These are phyloP conservation scores for Spodoptera frugiperda DNA, from an alignment of 1,140 invertebrate species.

Conservation along the genomic window DNA sequence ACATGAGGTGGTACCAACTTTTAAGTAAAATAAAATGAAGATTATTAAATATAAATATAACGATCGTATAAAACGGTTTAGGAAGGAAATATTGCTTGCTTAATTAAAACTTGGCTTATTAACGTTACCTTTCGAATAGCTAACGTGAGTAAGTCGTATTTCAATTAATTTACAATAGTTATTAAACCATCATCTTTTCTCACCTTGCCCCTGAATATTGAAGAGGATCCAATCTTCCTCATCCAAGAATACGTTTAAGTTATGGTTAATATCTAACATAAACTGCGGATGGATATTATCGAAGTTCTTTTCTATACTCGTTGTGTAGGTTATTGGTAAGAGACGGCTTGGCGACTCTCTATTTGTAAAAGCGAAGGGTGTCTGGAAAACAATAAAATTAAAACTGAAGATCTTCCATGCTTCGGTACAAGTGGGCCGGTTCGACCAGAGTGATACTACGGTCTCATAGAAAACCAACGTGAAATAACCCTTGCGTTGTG, in stretches of 20 bases:
- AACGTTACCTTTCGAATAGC: no score
- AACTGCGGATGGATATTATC: slow-evolving; percentile 55
- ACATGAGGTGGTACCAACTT: no score
- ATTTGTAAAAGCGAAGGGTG: slow-evolving; percentile 65
- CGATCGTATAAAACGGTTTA: neutral
- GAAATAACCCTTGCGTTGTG: no score
- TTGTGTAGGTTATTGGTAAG: slow-evolving; percentile 74
- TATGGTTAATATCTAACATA: slow-evolving; percentile 58
- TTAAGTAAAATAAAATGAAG: no score
- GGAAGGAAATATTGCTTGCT: no score
- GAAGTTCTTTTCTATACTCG: slow-evolving; percentile 67
- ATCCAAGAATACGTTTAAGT: slow-evolving; percentile 62
- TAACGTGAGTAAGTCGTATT: no score
- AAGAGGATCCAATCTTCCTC: slow-evolving; percentile 88
- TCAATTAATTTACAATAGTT: neutral
- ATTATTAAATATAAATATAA: neutral
- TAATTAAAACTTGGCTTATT: no score
- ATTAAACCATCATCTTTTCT: neutral
- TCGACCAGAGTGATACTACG: no score
- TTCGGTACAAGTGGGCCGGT: no score
- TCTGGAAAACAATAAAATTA: slow-evolving; percentile 51
- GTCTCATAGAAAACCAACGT: no score
- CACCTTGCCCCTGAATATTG: slow-evolving; percentile 89
- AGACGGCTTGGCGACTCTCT: slow-evolving; percentile 48
- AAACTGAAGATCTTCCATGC: no score